Conservation (phyloP, 1,140 invertebrate genomes). For the Episyrphus balteatus region DNA sequence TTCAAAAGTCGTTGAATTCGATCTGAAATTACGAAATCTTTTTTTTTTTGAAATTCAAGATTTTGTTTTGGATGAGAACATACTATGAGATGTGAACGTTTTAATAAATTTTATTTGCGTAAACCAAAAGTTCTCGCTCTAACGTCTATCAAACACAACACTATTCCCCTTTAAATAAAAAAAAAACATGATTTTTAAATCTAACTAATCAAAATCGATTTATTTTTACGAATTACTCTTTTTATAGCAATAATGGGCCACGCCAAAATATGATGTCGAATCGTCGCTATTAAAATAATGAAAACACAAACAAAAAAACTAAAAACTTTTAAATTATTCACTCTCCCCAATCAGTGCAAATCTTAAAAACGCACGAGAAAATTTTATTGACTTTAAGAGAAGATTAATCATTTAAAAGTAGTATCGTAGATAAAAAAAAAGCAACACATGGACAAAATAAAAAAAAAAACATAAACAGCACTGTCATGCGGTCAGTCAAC, state of each 20-base stretch:
- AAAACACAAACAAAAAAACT: background rate
- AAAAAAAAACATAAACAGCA: no score
- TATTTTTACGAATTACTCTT: constrained; percentile 5
- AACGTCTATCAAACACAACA: background rate
- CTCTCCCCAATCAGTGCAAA: no score
- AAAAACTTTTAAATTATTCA: background rate
- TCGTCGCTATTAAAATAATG: constrained; percentile 5
- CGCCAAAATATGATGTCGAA: constrained; percentile 11
- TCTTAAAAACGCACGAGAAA: no score
- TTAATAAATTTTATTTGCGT: constrained; percentile 11
- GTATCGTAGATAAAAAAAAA: no score
- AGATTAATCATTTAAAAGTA: no score
- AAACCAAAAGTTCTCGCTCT: constrained; percentile 6
- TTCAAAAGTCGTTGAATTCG: no score
- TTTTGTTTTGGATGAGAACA: constrained; percentile 12
- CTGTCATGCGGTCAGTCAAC: no score
- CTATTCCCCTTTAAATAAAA: background rate
- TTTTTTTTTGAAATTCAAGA: constrained; percentile 12
- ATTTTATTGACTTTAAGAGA: no score
- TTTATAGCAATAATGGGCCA: constrained; percentile 13
- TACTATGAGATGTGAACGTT: constrained; percentile 7
- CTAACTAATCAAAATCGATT: constrained; percentile 1
- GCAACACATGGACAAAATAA: no score
- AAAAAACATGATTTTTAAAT: background rate
- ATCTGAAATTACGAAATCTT: no score